Evolutionary conservation across 2,888 invertebrate genomes (phyloP).

Genomic region (Malacosoma neustria): DNA sequence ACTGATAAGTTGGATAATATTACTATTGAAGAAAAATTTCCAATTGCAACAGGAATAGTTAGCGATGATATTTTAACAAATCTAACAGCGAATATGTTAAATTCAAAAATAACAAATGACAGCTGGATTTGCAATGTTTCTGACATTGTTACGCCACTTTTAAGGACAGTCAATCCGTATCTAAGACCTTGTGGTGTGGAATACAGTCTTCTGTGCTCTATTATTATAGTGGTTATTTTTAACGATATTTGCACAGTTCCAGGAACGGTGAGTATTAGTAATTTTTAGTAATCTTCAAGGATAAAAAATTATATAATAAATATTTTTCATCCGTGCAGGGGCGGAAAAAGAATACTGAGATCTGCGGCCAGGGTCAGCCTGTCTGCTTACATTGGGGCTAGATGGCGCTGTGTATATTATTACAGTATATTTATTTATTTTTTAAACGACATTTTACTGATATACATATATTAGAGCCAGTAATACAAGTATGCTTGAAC

Average conservation of each 20-base stretch:
- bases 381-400: no score
- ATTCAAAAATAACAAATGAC: conserved; percentile 26
- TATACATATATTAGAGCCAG: no score
- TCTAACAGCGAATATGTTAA: conserved; percentile 18
- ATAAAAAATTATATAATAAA: no score
- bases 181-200: conserved; percentile 89
- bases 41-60: conserved; percentile 6
- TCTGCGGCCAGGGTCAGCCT: no score
- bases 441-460: no score
- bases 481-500: no score
- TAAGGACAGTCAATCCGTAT: conserved; percentile 81
- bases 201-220: conserved; percentile 87
- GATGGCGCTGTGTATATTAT: no score
- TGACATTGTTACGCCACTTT: conserved; percentile 75
- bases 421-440: no score
- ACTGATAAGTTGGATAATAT: conserved; percentile 31
- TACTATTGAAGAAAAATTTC: conserved; percentile 24
- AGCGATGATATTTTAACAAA: conserved; percentile 18
- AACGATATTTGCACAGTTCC: conserved; percentile 79
- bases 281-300: no score
- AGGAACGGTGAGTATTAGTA: conserved; percentile 47
- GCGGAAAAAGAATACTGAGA: no score
- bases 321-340: no score
- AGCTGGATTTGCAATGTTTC: conserved; percentile 58
- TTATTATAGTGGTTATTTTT: conserved; percentile 86